Base-by-base conservation (phyloP, 2,797 vertebrate genomes). In the Pangasius larnaudii region DNA sequence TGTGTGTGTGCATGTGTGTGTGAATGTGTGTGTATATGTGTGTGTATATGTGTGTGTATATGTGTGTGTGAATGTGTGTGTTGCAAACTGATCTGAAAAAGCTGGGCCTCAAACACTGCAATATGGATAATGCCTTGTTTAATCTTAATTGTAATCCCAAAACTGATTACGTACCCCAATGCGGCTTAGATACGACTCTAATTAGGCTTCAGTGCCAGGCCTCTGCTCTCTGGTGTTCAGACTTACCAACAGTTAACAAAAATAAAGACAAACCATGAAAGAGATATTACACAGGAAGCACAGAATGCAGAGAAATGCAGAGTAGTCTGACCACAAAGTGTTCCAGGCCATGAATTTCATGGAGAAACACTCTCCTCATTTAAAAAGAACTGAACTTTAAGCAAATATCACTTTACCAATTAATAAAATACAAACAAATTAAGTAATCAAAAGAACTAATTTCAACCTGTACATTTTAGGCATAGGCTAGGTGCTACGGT, bases 51-150 rank as follows among this genome's bases (percentile, higher is more conserved):
- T 5, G 39, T 39, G 39, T 5, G 39, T 5, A 5, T 2, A 2
- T 39, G 39, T 42, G 39, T 30, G 81, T 81, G 33, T 84, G 58
- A 72, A 77, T 59, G 82, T 78, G n/a, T 56, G 67, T n/a, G 83
- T 13, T 51, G 53, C 71, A 81, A 83, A 90, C 74, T 83, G 85
- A 90, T 86, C 85, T 86, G 89, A 84, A 81, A 89, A 90, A 90
- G 91, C 89, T 49, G 72, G 9, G 86, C 87, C 82, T 42, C 82
- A 92, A 93, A 92, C 90, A 89, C 90, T 93, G 90, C 39, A 90
- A 91, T 89, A 85, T 90, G 90, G 92, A 94, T 94, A 93, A 94
- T 89, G 91, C 84, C 91, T 94, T 91, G 94, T 94, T 93, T 91
- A 85, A 36, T 89, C 87, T 90, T 91, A 95, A 94, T 92, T 90